Evolutionary conservation across 2,888 invertebrate genomes (phyloP), one percentile per base, ranked within the genome.

Genomic region (Heteromurus nitidus): DNA sequence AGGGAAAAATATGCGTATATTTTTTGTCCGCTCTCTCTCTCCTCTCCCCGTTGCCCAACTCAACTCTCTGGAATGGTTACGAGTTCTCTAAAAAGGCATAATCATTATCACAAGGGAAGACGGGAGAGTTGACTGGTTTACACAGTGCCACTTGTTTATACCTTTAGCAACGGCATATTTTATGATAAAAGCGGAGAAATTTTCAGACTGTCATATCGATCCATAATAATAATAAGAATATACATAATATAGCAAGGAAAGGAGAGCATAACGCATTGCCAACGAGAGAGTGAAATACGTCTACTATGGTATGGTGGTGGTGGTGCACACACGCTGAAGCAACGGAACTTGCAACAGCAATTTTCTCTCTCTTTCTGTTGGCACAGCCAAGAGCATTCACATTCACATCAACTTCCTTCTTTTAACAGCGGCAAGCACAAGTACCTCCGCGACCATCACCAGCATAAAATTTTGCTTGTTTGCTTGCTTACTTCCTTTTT

Each of bases 301-400:
- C n/a, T n/a, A n/a, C n/a, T n/a, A n/a, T n/a, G n/a, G n/a, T n/a
- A n/a, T n/a, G n/a, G n/a, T n/a, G n/a, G n/a, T n/a, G n/a, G n/a
- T n/a, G n/a, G n/a, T n/a, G n/a, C n/a, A n/a, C n/a, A 36, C 5
- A 36, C 36, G 36, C n/a, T 50, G n/a, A 58, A n/a, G 28, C 31
- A 70, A 62, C 70, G 79, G 70, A 79, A 72, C 79, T 79, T 79
- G 79, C 62, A 62, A 79, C 70, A 72, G 79, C 79, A 72, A 79
- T 79, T 79, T 79, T 79, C 72, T 70, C 36, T 36, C 36, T 13
- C n/a, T n/a, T n/a, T n/a, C 68, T 69, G 79, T 79, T 79, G 70
- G 79, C 70, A 72, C 47, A 79, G 64, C 79, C 70, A 79, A 72
- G 11, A 77, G 69, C 77, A 69, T 69, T 69, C 77, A 74, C 74